Conservation (phyloP, 2,888 invertebrate species). For the Punctoribates punctum region DNA sequence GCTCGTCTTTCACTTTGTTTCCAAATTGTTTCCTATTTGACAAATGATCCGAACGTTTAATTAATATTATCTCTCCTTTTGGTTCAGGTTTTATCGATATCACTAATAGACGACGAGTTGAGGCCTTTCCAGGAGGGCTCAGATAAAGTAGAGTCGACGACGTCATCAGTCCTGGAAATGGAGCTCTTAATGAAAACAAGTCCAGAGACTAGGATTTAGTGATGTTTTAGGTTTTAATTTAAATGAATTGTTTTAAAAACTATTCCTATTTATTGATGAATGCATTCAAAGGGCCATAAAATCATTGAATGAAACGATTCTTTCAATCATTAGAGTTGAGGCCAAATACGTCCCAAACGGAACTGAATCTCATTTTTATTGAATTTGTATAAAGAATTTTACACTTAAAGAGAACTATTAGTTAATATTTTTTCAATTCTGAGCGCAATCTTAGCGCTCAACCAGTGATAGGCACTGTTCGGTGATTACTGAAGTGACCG, state of each 20-base stretch:
- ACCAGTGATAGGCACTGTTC: no score
- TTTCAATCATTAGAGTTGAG: conserved; percentile 19
- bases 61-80: background rate
- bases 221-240: background rate
- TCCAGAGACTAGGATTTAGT: conserved; percentile 17
- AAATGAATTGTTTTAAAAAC: background rate
- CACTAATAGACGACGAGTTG: conserved; percentile 11
- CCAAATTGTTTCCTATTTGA: background rate
- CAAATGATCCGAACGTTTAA: background rate
- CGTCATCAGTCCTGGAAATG: background rate
- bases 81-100: conserved; percentile 20
- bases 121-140: background rate
- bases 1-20: background rate
- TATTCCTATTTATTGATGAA: conserved; percentile 11
- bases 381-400: background rate
- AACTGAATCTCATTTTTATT: conserved; percentile 28
- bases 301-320: background rate
- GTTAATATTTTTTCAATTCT: no score
- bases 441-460: no score
- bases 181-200: conserved; percentile 17
- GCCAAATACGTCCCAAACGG: background rate
- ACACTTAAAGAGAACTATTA: background rate
- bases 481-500: no score
- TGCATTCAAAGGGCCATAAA: background rate
- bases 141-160: background rate